phyloP scores from a whole-genome alignment of 2,113 vertebrate genomes.

The Bubalus kerabau region DNA sequence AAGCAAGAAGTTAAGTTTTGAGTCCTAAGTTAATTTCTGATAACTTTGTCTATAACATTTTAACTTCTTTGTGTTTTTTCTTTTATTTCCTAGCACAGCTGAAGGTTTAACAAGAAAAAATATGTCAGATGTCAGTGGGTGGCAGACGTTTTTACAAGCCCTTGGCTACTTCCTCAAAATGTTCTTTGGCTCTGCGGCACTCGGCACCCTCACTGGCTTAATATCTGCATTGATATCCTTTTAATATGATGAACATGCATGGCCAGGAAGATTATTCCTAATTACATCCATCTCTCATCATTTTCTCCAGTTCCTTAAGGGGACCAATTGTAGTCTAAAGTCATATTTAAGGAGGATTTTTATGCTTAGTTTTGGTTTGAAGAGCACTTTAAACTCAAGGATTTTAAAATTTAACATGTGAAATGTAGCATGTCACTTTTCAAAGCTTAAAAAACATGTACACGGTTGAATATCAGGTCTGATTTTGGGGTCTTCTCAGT shows the following conservation, averaged over 20 bases:
- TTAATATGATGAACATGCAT: background rate
- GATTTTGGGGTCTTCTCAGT: slow-evolving; percentile 10
- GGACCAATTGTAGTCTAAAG: background rate
- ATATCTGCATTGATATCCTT: slow-evolving; percentile 99
- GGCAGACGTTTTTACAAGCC: slow-evolving; percentile 95
- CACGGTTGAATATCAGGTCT: background rate
- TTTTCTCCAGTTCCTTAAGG: background rate
- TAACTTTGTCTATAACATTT: slow-evolving; percentile 57
- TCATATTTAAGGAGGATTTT: slow-evolving; percentile 35
- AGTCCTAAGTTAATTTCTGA: slow-evolving; percentile 46
- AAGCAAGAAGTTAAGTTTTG: background rate
- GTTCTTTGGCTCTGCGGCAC: slow-evolving; percentile 98
- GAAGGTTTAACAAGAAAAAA: slow-evolving; percentile 94
- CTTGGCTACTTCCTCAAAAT: slow-evolving; percentile 96
- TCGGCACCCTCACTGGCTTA: slow-evolving; percentile 96
- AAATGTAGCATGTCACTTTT: background rate
- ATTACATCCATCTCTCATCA: background rate
- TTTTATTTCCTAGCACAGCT: slow-evolving; percentile 88
- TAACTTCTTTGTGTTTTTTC: slow-evolving; percentile 48
- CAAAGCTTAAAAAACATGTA: background rate
- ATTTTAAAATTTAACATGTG: background rate
- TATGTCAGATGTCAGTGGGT: slow-evolving; percentile 90
- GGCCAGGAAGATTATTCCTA: background rate
- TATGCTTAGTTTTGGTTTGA: slow-evolving; percentile 15
- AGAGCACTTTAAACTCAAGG: background rate